phyloP scores from a whole-genome alignment of 2,797 vertebrate species.

The Pyrrhura leucotis region DNA sequence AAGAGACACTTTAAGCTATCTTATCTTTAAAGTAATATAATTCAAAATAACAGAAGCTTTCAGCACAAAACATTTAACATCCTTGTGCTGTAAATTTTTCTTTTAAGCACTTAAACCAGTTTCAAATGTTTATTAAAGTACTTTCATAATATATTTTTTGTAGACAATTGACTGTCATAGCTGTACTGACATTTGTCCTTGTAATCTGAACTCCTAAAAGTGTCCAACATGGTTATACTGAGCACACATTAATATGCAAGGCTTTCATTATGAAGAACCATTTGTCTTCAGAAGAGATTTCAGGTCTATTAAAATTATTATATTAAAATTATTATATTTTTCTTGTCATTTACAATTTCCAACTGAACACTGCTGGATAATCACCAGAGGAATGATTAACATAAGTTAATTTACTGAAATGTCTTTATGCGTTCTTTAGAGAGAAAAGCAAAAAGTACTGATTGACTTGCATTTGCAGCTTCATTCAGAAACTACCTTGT shows the following conservation, averaged over 20 bases:
- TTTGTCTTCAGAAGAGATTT: not conserved
- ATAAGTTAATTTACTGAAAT: not conserved
- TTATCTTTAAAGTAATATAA: not conserved
- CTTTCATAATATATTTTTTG: not conserved
- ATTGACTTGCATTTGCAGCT: not conserved
- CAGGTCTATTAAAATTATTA: not conserved
- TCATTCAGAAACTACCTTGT: not conserved
- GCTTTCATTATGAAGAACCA: not conserved
- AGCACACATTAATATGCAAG: not conserved
- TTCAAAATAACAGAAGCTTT: not conserved
- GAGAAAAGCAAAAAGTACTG: not conserved
- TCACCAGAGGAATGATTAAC: not conserved
- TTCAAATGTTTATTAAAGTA: not conserved
- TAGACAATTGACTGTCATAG: not conserved
- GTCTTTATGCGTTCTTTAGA: not conserved
- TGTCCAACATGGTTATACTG: not conserved
- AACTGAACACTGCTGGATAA: not conserved
- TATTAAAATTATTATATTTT: not conserved
- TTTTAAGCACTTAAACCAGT: not conserved
- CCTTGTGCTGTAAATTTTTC: not conserved
- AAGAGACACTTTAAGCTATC: not conserved
- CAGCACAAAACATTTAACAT: not conserved
- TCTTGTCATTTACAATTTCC: not conserved
- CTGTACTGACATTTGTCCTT: not conserved
- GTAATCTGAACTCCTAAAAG: not conserved